Conservation (phyloP, 2,113 vertebrate species). For the Enhydra lutris region DNA sequence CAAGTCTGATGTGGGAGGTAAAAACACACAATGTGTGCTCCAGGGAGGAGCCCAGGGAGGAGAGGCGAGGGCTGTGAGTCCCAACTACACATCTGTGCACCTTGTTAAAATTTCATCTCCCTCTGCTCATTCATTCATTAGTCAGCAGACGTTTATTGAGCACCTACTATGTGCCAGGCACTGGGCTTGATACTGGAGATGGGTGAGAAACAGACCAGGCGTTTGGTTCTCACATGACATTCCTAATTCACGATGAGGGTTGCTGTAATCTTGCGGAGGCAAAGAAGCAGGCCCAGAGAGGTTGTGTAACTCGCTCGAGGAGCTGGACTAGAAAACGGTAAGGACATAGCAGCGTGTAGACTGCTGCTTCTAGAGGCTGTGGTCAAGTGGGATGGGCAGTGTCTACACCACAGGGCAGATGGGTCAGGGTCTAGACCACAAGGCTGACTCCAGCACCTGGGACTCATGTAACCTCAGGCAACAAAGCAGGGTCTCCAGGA, state of each 20-base stretch:
- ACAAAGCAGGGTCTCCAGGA: not conserved
- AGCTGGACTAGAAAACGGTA: not conserved
- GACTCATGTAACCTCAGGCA: not conserved
- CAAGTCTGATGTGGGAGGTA: not conserved
- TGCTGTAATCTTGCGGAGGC: not conserved
- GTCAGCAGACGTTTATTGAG: not conserved
- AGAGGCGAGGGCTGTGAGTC: not conserved
- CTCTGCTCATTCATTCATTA: not conserved
- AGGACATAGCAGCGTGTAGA: too few species aligned
- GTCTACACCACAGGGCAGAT: not conserved
- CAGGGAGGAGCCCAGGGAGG: not conserved
- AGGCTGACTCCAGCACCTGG: not conserved
- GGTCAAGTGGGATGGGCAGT: not conserved
- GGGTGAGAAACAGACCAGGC: not conserved
- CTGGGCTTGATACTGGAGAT: too few species aligned
- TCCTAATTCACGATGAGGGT: not conserved
- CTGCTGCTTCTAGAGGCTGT: not conserved
- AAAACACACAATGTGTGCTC: rapidly evolving
- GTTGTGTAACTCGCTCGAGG: too few species aligned
- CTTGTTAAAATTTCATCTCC: not conserved
- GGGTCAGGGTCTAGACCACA: not conserved
- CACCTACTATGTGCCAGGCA: not conserved
- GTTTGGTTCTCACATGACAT: not conserved
- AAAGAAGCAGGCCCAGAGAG: not conserved
- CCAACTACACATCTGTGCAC: rapidly evolving